Evolutionary conservation across 2,113 vertebrate genomes (phyloP).

Genomic region (Lepus europaeus): DNA sequence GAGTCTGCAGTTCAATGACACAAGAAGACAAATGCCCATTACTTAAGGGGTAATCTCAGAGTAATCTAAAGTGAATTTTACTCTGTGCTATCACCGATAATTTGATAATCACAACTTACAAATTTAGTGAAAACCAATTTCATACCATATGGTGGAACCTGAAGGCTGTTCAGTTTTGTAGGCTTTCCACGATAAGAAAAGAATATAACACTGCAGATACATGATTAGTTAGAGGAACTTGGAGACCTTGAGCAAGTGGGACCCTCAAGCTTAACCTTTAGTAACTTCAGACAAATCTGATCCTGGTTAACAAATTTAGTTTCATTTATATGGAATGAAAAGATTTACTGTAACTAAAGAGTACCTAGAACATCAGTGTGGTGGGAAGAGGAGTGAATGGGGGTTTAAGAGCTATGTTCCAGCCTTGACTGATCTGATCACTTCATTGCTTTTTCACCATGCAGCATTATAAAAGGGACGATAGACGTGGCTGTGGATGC

Average conservation of each 20-base stretch:
- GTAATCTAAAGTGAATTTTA: constrained; percentile 7
- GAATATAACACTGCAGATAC: background rate
- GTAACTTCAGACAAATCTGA: background rate
- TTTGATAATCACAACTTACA: background rate
- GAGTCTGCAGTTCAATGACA: background rate
- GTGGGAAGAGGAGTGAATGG: background rate
- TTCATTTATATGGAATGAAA: background rate
- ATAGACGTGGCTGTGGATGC: background rate
- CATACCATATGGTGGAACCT: background rate
- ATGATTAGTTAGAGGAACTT: background rate
- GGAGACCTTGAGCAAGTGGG: background rate
- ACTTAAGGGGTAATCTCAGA: background rate
- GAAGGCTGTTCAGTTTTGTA: background rate
- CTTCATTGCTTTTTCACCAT: background rate
- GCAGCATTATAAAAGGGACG: background rate
- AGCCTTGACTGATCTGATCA: no score
- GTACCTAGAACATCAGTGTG: background rate
- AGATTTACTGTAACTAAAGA: background rate
- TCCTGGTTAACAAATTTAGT: background rate
- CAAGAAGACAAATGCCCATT: background rate
- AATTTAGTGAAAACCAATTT: constrained; percentile 9
- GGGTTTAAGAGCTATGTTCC: background rate
- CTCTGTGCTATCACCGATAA: background rate
- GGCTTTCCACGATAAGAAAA: background rate
- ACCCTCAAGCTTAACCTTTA: background rate